These are phyloP conservation scores for Calliscelio sp. DNA, from an alignment of 2,888 invertebrate genomes.

Conservation along the genomic window DNA sequence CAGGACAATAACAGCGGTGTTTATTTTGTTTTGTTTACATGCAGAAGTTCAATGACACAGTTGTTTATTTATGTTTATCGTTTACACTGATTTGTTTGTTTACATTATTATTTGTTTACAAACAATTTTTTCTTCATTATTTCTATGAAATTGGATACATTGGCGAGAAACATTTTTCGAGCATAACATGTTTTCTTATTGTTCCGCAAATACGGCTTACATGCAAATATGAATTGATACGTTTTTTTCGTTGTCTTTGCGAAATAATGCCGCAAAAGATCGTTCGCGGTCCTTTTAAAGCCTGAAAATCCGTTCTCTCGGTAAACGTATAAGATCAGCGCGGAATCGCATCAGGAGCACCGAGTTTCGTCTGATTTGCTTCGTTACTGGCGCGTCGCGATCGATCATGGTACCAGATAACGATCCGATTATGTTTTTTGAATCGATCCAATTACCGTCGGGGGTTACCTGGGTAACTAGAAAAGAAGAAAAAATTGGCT, in stretches of 20 bases:
- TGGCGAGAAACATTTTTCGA: too few relatives aligned
- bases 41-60: too few relatives aligned
- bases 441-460: constrained; percentile 81
- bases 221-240: constrained; percentile 47
- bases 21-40: too few relatives aligned
- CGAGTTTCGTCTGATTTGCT: constrained; percentile 48
- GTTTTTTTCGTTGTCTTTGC: not conserved
- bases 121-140: too few relatives aligned
- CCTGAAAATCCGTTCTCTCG: constrained; percentile 48
- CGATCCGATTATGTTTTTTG: constrained; percentile 82
- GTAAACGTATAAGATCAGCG: constrained; percentile 32
- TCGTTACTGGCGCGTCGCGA: constrained; percentile 79
- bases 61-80: too few relatives aligned
- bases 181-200: not conserved
- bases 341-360: constrained; percentile 37
- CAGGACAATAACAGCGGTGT: not conserved
- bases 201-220: constrained; percentile 43
- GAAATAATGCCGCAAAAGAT: constrained; percentile 17
- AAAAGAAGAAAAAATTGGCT: not conserved
- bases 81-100: too few relatives aligned
- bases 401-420: constrained; percentile 79
- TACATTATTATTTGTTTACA: too few relatives aligned
- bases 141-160: too few relatives aligned
- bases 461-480: not conserved
- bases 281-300: constrained; percentile 49